Conservation (phyloP, 92 coral and sea anemone species). For the Porites lobata region DNA sequence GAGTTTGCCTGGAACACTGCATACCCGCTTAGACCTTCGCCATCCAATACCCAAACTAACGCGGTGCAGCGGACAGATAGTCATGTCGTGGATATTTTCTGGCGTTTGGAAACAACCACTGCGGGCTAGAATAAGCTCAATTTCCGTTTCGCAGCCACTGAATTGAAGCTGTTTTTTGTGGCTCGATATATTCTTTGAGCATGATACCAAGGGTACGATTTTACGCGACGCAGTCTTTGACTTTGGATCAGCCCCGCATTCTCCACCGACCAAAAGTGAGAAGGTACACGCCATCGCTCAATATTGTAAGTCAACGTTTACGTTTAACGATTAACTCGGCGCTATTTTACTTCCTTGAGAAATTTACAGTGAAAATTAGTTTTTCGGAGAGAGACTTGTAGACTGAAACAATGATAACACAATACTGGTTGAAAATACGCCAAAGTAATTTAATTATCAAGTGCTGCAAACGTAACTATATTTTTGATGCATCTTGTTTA, state of each 20-base stretch:
- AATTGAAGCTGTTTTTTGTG: slow-evolving; percentile 44
- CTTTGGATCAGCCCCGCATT: slow-evolving; percentile 31
- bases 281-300: background rate
- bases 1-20: slow-evolving; percentile 13
- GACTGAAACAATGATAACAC: background rate
- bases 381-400: too few relatives aligned
- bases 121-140: slow-evolving; percentile 51
- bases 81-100: slow-evolving; percentile 40
- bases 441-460: slow-evolving; percentile 2
- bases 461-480: background rate
- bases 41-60: slow-evolving; percentile 25
- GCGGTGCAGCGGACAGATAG: slow-evolving; percentile 44
- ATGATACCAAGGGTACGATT: slow-evolving; percentile 13
- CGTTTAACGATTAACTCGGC: too few relatives aligned
- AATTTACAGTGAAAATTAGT: background rate
- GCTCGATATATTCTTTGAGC: slow-evolving; percentile 21
- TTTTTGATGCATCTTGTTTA: background rate
- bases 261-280: slow-evolving; percentile 19
- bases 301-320: background rate
- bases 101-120: slow-evolving; percentile 44
- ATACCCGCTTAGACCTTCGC: slow-evolving; percentile 1
- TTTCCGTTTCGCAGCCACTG: slow-evolving; percentile 45
- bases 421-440: background rate
- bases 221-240: slow-evolving; percentile 8
- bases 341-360: slow-evolving; percentile 3